Base-by-base conservation (phyloP, 2,888 invertebrate genomes). In the Sepiola atlantica region DNA sequence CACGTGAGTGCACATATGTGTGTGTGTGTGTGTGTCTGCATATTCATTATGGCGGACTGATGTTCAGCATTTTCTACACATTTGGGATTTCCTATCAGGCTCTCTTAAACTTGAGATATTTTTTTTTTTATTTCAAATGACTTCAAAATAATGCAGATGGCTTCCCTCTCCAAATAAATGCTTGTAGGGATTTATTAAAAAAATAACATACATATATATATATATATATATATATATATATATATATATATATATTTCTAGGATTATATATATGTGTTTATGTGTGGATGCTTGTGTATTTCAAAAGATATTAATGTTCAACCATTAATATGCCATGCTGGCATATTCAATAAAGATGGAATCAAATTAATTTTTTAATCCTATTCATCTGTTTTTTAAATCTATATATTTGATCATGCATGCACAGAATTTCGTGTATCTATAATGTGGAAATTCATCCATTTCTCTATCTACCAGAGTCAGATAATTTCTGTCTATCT, bases 331-430 rank as follows among this genome's bases (percentile, higher is more conserved):
- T 77, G 77, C 28, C 28, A 77, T 77, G 77, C 77, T 77, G 77
- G n/a, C n/a, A 77, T 77, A 77, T 77, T 77, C 77, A 77, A 77
- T 77, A 77, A n/a, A 77, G 77, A n/a, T 32, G 32, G 77, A 77
- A 77, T 77, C n/a, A 77, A 32, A 77, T 77, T 77, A 77, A 77
- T 77, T 77, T 77, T 61, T 77, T 32, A 77, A 77, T 77, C 77
- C 16, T n/a, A 77, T 77, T 77, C 77, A 77, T 77, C 16, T 32
- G 32, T 77, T 77, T 77, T 77, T 77, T 77, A n/a, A 77, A 77
- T 77, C n/a, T 77, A 77, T 32, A 77, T 12, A 77, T 77, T 77
- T 32, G 18, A n/a, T 77, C 32, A 32, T 77, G 77, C 77, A 77
- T 77, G n/a, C n/a, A 77, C 32, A 14, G 18, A 14, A 77, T 77